These are phyloP conservation scores for Apeltes quadracus DNA, from an alignment of 2,113 vertebrate genomes.

Conservation along the genomic window DNA sequence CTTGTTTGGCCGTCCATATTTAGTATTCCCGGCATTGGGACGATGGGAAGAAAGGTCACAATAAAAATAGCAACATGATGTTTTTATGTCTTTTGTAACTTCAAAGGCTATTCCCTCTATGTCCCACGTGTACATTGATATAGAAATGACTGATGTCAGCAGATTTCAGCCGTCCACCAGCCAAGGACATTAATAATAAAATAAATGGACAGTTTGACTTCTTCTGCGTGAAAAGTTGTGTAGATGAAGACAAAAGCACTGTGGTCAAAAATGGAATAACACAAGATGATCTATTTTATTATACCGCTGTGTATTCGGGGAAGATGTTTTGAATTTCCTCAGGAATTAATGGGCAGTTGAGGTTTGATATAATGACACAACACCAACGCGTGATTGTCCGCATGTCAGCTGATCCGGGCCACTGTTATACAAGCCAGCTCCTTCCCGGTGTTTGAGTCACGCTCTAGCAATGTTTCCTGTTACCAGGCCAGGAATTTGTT, in stretches of 20 bases:
- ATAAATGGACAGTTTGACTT: neutral
- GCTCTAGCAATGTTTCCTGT: neutral
- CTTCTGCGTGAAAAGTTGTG: neutral
- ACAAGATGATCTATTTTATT: neutral
- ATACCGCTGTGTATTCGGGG: neutral
- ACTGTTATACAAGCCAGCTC: neutral
- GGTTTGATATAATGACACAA: neutral
- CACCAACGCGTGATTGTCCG: neutral
- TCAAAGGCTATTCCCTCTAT: neutral
- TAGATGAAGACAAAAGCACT: neutral
- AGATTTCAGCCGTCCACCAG: neutral
- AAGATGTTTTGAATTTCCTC: neutral
- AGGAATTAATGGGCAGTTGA: neutral
- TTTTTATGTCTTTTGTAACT: neutral
- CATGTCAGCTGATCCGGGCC: neutral
- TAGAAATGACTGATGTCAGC: neutral
- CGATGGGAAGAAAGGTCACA: neutral
- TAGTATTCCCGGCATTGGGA: neutral
- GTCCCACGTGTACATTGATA: neutral
- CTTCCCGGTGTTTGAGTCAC: neutral
- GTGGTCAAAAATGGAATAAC: neutral
- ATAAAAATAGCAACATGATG: neutral
- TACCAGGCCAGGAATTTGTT: neutral
- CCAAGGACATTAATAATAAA: neutral
- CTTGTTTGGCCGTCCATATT: neutral